phyloP scores from a whole-genome alignment of 2,888 invertebrate species.

The Lysandra bellargus region DNA sequence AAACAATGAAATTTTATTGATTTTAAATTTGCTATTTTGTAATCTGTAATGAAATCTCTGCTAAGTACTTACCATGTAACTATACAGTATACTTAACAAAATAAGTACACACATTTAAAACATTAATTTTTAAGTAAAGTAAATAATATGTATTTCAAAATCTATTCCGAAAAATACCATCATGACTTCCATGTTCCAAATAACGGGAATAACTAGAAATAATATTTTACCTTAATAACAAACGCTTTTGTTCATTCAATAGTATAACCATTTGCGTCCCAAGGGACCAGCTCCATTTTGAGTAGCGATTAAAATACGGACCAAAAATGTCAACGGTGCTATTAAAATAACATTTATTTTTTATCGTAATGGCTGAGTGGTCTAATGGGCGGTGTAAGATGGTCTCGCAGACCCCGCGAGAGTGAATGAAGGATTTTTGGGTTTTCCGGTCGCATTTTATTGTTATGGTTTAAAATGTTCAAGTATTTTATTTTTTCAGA shows the following conservation, averaged over 20 bases:
- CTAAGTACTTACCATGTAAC: too few species aligned
- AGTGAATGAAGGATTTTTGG: neutral
- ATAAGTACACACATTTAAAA: too few species aligned
- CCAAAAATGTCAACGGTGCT: slow-evolving; percentile 20
- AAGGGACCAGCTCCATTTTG: neutral
- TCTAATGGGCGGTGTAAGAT: slow-evolving; percentile 7
- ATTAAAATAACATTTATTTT: slow-evolving; percentile 21
- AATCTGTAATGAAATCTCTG: too few species aligned
- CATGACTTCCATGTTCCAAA: neutral
- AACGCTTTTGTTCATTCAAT: neutral
- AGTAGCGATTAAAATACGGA: slow-evolving; percentile 6
- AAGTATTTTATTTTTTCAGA: neutral
- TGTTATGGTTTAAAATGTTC: neutral
- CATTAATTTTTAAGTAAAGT: too few species aligned
- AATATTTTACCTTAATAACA: neutral
- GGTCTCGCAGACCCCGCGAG: neutral
- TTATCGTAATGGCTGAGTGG: slow-evolving; percentile 11
- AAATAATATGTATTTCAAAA: too few species aligned
- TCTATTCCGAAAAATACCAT: neutral
- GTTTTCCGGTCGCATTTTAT: slow-evolving; percentile 6
- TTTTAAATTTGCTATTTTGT: too few species aligned
- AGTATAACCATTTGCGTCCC: neutral
- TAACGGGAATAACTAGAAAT: neutral
- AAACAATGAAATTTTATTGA: neutral
- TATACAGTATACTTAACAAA: too few species aligned